Percentiles rank a stretch among this genome's conserved stretches.
Evolutionary conservation across 2,888 invertebrate genomes (phyloP).

Genomic region (Melieria picta): DNA sequence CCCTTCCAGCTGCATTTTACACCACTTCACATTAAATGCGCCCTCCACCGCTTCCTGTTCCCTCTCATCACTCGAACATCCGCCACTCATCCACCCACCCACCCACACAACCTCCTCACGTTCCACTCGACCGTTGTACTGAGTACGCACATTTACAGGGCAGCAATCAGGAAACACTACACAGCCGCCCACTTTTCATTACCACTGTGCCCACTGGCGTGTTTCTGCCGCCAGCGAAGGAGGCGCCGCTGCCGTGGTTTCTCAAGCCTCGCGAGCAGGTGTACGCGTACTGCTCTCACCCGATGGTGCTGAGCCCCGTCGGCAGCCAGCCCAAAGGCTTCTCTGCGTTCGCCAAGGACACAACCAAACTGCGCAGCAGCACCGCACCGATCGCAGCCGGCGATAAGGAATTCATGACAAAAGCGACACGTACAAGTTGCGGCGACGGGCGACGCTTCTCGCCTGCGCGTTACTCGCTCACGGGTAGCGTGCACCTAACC

Average conservation of each 20-base stretch:
- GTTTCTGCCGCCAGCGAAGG: slow-evolving; percentile 81
- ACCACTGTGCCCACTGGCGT: slow-evolving; percentile 84
- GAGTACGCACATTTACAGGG: slow-evolving; percentile 48
- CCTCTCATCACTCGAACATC: background rate
- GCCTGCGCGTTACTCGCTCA: slow-evolving; percentile 35
- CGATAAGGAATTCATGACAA: slow-evolving; percentile 11
- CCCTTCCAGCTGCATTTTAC: too few species aligned
- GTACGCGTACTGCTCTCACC: slow-evolving; percentile 76
- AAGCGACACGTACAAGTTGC: slow-evolving; percentile 2
- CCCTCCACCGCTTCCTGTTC: background rate
- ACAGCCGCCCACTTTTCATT: slow-evolving; percentile 74
- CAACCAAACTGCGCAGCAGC: slow-evolving; percentile 2
- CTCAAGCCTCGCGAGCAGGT: slow-evolving; percentile 64
- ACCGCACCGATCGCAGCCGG: slow-evolving; percentile 24
- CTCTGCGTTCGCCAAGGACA: background rate
- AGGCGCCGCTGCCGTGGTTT: slow-evolving; percentile 57
- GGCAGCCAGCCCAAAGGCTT: background rate
- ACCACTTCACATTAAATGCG: background rate
- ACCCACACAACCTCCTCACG: too few species aligned
- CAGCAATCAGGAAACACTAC: slow-evolving; percentile 48
- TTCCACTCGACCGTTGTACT: too few species aligned
- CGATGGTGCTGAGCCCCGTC: slow-evolving; percentile 59
- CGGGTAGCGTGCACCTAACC: slow-evolving; percentile 52
- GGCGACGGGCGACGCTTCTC: slow-evolving; percentile 6
- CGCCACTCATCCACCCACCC: too few species aligned